Evolutionary conservation across 35 echinoderm and acorn worm species (phyloP).

Genomic region (Stichopus chloronotus): DNA sequence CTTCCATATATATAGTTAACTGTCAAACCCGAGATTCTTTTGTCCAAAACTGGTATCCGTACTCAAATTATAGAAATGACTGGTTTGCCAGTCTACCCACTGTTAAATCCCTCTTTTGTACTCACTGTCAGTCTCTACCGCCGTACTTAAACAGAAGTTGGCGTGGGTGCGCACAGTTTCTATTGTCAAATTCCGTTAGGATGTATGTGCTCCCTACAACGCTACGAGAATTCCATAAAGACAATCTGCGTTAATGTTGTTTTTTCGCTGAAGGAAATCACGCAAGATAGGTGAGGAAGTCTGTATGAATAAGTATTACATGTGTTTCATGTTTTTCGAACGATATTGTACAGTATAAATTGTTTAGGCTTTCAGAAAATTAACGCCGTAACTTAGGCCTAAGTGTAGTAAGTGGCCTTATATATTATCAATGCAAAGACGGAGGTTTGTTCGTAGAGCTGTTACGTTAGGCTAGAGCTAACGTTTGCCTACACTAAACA

Average conservation of each 20-base stretch:
- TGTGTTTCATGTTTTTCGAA: neutral
- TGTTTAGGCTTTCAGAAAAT: conserved; percentile 29
- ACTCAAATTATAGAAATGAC: conserved; percentile 18
- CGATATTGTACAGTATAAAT: neutral
- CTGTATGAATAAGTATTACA: neutral
- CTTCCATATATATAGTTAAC: no score
- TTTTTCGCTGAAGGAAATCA: neutral
- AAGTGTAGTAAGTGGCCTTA: neutral
- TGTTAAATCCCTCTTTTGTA: neutral
- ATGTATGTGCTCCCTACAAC: neutral
- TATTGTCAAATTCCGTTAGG: neutral
- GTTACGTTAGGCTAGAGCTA: neutral
- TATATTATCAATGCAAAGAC: conserved; percentile 15
- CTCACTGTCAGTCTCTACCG: neutral
- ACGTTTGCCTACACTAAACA: conserved; percentile 29
- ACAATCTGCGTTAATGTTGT: neutral
- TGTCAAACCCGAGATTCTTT: no score
- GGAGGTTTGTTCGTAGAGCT: neutral
- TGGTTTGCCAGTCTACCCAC: conserved; percentile 4
- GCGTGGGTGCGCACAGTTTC: neutral
- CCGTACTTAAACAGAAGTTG: neutral
- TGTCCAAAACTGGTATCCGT: neutral
- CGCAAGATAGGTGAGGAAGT: conserved; percentile 25
- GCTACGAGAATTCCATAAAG: neutral
- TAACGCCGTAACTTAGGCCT: conserved; percentile 1